These are phyloP conservation scores for Acronicta aceris DNA, from an alignment of 2,888 invertebrate species.

Conservation along the genomic window DNA sequence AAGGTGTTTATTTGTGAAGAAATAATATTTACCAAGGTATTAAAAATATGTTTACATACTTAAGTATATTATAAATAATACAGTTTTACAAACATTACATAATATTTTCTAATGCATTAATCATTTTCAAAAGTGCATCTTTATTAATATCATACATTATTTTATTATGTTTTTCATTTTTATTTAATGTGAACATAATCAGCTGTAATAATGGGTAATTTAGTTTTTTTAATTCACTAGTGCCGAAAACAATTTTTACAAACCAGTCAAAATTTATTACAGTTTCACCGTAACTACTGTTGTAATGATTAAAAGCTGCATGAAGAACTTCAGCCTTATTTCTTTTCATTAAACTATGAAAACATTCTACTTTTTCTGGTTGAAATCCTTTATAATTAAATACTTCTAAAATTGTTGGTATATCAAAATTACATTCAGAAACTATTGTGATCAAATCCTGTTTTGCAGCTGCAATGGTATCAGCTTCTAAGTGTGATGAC, in stretches of 20 bases:
- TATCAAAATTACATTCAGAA: slow-evolving; percentile 60
- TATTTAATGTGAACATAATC: slow-evolving; percentile 62
- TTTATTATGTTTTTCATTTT: slow-evolving; percentile 56
- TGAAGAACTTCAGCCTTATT: slow-evolving; percentile 65
- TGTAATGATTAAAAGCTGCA: slow-evolving; percentile 64
- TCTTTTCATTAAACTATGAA: slow-evolving; percentile 59
- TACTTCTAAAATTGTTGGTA: slow-evolving; percentile 52
- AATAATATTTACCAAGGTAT: no score
- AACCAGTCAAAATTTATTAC: slow-evolving; percentile 72
- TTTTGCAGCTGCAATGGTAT: slow-evolving; percentile 55
- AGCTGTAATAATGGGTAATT: slow-evolving; percentile 74
- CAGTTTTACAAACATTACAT: slow-evolving; percentile 7
- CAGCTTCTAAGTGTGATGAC: slow-evolving; percentile 33
- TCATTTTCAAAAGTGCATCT: slow-evolving; percentile 70
- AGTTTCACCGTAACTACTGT: slow-evolving; percentile 69
- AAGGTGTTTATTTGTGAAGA: no score
- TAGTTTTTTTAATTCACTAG: slow-evolving; percentile 73
- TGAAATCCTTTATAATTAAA: slow-evolving; percentile 59
- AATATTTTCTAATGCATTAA: slow-evolving; percentile 67
- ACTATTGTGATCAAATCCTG: slow-evolving; percentile 65
- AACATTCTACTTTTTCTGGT: slow-evolving; percentile 57
- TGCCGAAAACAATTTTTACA: slow-evolving; percentile 74
- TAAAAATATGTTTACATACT: no score
- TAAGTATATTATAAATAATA: no score
- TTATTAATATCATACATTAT: slow-evolving; percentile 73